Evolutionary conservation across 2,888 invertebrate genomes (phyloP), one percentile per base, ranked within the genome.

Genomic region (Hydrotaea diabolus): DNA sequence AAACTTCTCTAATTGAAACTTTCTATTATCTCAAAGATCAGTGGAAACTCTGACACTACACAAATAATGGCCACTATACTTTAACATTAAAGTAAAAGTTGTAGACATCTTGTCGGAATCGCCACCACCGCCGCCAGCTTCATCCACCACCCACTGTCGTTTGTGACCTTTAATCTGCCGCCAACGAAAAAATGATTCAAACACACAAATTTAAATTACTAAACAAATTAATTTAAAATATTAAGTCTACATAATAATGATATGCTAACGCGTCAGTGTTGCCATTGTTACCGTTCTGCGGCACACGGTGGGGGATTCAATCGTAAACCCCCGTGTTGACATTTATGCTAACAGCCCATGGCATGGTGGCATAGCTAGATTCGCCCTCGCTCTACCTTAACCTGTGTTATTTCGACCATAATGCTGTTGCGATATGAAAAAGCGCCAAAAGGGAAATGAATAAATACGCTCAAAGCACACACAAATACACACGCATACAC

Each of bases 381-480:
- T 2, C 3, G 53, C 53, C 53, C n/a, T 17, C n/a, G 17, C 19
- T 5, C 9, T 8, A 53, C 19, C 53, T 46, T 15, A 53, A 2
- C 17, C 8, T 17, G 46, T 5, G 53, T 53, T 21, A 55, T 21
- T 8, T 53, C 17, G 53, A 17, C 5, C 19, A 55, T 19, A 19
- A 55, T 21, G 55, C 17, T 17, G 19, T n/a, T n/a, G 55, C 8
- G 17, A 43, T 77, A 69, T 66, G 36, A 66, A 77, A 55, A 23
- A 55, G 77, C 55, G 77, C 66, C 77, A 77, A 77, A 55, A 66
- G 55, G 66, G 39, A 77, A 77, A 77, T 77, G 66, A 69, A 77
- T 77, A 66, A 77, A 69, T 77, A 66, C 46, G 17, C 3, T n/a
- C n/a, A n/a, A n/a, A n/a, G 55, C 11, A 21, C 55, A 9, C 53